Conservation (phyloP, 1,140 invertebrate genomes). For the Dreissena polymorpha region DNA sequence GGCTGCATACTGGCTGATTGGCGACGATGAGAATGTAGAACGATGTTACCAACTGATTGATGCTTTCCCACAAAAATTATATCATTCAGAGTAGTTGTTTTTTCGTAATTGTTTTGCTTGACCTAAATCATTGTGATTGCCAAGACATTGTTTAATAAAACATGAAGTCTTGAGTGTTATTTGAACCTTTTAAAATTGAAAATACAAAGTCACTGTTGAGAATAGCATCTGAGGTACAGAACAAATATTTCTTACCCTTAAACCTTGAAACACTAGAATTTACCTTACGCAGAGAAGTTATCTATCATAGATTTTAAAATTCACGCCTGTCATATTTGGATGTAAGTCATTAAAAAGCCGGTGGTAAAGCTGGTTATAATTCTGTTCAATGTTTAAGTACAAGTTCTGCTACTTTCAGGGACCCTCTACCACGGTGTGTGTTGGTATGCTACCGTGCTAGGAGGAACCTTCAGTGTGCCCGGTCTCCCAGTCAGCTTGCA, state of each 20-base stretch:
- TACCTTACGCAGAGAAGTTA: too few relatives aligned
- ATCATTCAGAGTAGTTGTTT: conserved; percentile 69
- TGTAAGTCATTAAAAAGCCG: too few relatives aligned
- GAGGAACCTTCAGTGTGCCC: conserved; percentile 71
- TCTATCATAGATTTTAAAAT: too few relatives aligned
- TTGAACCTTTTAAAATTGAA: too few relatives aligned
- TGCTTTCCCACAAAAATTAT: conserved; percentile 78
- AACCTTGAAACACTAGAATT: too few relatives aligned
- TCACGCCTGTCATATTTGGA: too few relatives aligned
- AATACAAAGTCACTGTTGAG: too few relatives aligned
- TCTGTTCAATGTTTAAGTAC: too few relatives aligned
- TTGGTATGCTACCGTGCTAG: conserved; percentile 84
- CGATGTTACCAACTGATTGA: conserved; percentile 85
- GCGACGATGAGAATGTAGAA: conserved; percentile 88
- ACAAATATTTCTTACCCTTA: too few relatives aligned
- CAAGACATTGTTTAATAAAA: background rate
- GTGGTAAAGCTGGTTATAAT: too few relatives aligned
- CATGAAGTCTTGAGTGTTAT: background rate
- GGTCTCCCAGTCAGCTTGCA: conserved; percentile 55
- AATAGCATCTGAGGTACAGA: too few relatives aligned
- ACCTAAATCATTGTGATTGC: background rate
- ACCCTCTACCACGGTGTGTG: conserved; percentile 89
- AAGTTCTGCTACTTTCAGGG: conserved; percentile 77
- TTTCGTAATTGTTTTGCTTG: background rate
- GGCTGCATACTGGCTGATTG: conserved; percentile 91